Evolutionary conservation across 2,797 vertebrate genomes (phyloP).

Genomic region (Catharus ustulatus): DNA sequence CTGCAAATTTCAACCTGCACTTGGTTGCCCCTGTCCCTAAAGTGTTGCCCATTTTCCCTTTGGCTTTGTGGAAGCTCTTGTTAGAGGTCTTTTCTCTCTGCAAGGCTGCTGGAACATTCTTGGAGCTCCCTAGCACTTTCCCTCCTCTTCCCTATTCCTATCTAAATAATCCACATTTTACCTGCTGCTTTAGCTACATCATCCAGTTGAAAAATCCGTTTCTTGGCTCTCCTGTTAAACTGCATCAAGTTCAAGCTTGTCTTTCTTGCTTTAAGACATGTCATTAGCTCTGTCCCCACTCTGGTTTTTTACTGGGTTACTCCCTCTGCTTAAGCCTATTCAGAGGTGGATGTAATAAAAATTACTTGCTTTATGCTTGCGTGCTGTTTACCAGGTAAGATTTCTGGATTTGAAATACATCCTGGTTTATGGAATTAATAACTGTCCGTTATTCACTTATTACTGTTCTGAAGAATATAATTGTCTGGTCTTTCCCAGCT

Average conservation of each 20-base stretch:
- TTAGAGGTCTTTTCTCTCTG: not conserved
- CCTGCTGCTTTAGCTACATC: not conserved
- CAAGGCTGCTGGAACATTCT: not conserved
- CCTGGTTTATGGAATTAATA: not conserved
- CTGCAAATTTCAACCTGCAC: not conserved
- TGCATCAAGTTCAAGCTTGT: conserved; percentile 54
- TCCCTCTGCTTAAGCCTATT: conserved; percentile 23
- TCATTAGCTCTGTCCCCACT: conserved; percentile 51
- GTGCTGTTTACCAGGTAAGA: conserved; percentile 13
- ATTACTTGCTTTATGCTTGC: not conserved
- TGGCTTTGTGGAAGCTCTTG: not conserved
- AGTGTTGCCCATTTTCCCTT: not conserved
- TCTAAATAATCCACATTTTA: not conserved
- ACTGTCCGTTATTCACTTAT: not conserved
- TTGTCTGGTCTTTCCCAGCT: not conserved
- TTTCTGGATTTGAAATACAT: not conserved
- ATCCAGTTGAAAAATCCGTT: not conserved
- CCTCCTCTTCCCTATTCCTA: not conserved
- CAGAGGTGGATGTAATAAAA: conserved; percentile 5
- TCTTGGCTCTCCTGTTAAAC: conserved; percentile 43
- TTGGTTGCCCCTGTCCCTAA: not conserved
- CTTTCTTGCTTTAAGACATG: conserved; percentile 33
- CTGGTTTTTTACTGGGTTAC: conserved; percentile 10
- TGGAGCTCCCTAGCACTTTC: not conserved
- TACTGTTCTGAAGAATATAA: not conserved